Evolutionary conservation across 2,888 invertebrate genomes (phyloP).

Genomic region (Tenodera sinensis): DNA sequence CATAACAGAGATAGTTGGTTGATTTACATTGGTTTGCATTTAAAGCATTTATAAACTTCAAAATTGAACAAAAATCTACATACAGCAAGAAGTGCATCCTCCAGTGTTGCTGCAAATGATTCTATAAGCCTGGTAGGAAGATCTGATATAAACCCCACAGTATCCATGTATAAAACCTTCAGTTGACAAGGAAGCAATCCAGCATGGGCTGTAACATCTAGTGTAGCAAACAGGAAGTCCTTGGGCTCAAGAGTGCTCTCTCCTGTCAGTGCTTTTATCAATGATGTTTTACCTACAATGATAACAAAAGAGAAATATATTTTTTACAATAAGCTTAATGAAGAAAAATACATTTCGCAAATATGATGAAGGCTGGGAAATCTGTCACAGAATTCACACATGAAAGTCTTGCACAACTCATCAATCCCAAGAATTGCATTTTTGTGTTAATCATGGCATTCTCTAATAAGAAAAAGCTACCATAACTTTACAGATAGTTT

Average conservation of each 20-base stretch:
- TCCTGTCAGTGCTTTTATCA: conserved; percentile 73
- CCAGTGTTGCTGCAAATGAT: conserved; percentile 75
- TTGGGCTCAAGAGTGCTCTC: conserved; percentile 61
- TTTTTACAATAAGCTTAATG: not conserved
- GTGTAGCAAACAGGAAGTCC: conserved; percentile 77
- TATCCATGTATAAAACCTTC: conserved; percentile 72
- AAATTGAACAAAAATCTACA: conserved; percentile 29
- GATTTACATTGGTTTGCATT: no score
- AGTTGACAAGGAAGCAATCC: conserved; percentile 63
- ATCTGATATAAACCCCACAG: conserved; percentile 83
- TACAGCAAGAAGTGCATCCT: conserved; percentile 72
- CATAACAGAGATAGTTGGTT: no score
- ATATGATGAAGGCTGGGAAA: no score
- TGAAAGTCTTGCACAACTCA: no score
- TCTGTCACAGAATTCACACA: no score
- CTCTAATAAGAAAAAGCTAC: no score
- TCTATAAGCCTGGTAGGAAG: conserved; percentile 74
- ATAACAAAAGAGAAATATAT: not conserved
- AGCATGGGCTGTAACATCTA: conserved; percentile 77
- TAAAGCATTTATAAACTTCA: not conserved
- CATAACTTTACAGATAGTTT: no score
- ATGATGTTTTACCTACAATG: conserved; percentile 61
- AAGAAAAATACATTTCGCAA: no score
- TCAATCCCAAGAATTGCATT: no score
- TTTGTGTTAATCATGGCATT: no score